A percentile compares a stretch with the other conserved stretches of the same genome.
phyloP scores from a whole-genome alignment of 2,113 vertebrate species.

The Clarias batrachus region DNA sequence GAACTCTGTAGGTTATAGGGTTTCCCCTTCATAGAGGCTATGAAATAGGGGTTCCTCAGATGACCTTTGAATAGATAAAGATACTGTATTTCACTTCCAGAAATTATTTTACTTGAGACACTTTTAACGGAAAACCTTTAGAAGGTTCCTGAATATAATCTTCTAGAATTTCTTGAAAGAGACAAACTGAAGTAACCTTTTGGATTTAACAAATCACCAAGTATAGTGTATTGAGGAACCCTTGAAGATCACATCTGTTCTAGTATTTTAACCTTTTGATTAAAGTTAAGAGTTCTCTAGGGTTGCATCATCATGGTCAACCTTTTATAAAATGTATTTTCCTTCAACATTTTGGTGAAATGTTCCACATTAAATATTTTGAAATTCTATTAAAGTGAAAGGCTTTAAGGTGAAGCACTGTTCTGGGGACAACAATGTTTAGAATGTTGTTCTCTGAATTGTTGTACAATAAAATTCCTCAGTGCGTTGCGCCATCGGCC shows the following conservation, averaged over 20 bases:
- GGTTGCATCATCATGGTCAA: not conserved
- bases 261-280: not conserved
- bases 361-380: not conserved
- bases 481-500: not conserved
- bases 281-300: not conserved
- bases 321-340: not conserved
- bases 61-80: not conserved
- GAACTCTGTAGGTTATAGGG: not conserved
- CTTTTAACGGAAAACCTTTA: not conserved
- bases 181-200: not conserved
- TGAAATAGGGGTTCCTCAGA: not conserved
- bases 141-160: not conserved
- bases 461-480: conserved; percentile 1
- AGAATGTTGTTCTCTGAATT: not conserved
- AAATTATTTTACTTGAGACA: not conserved
- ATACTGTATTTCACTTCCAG: not conserved
- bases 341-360: not conserved
- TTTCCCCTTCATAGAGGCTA: not conserved
- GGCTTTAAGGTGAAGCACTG: not conserved
- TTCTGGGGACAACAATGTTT: not conserved
- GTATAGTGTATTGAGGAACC: not conserved
- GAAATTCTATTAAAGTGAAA: not conserved
- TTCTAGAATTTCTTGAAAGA: not conserved
- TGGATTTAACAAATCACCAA: not conserved
- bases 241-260: not conserved